Evolutionary conservation across 2,797 vertebrate genomes (phyloP).

Genomic region (Fundulus diaphanus): DNA sequence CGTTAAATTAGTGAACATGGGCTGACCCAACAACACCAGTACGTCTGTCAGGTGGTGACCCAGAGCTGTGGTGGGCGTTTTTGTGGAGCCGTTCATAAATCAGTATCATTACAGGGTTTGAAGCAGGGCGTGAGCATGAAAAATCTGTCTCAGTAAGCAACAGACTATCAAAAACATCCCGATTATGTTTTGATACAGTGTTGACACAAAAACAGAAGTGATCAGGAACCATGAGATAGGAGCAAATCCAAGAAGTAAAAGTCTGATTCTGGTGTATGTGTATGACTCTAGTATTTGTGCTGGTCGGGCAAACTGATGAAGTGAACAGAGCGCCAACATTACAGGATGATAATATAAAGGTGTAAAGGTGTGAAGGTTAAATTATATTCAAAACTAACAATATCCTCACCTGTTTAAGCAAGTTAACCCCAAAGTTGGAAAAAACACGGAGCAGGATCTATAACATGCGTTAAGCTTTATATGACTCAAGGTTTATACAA

Average conservation of each 20-base stretch:
- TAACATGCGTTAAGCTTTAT: too few relatives aligned
- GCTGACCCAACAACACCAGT: constrained; percentile 58
- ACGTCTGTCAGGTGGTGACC: constrained; percentile 60
- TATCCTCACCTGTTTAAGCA: too few relatives aligned
- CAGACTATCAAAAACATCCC: neutral
- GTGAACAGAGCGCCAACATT: neutral
- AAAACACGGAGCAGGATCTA: too few relatives aligned
- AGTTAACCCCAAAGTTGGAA: too few relatives aligned
- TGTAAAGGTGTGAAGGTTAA: too few relatives aligned
- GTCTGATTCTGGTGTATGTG: neutral
- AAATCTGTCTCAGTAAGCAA: constrained; percentile 4
- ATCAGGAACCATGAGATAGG: neutral
- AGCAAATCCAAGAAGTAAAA: neutral
- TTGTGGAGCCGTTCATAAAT: constrained; percentile 69
- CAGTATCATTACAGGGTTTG: constrained; percentile 49
- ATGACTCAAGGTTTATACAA: too few relatives aligned
- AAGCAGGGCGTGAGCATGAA: constrained; percentile 15
- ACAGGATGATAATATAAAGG: too few relatives aligned
- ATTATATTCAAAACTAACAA: too few relatives aligned
- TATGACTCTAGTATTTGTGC: neutral
- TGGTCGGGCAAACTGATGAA: neutral
- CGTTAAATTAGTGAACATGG: constrained; percentile 74
- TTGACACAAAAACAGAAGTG: neutral
- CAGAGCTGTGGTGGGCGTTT: constrained; percentile 68
- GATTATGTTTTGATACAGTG: neutral